Conservation (phyloP, 1,140 invertebrate species). For the Drosophila asahinai region DNA sequence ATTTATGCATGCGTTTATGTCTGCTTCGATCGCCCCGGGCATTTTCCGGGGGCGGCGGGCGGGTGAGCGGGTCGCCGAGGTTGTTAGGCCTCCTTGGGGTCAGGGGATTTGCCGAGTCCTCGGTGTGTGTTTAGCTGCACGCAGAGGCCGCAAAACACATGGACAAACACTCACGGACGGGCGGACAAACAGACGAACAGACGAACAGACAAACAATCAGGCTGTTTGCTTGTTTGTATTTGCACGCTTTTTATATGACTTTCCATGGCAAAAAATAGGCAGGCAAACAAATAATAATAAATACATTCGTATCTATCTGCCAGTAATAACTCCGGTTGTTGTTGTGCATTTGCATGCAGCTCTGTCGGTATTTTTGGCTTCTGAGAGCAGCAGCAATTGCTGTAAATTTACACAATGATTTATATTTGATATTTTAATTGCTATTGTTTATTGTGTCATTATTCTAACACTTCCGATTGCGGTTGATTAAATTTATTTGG, state of each 20-base stretch:
- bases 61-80: neutral
- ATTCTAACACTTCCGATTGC: constrained; percentile 82
- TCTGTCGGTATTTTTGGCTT: constrained; percentile 51
- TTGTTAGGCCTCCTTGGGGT: constrained; percentile 4
- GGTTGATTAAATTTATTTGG: constrained; percentile 82
- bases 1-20: constrained; percentile 77
- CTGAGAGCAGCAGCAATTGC: constrained; percentile 65
- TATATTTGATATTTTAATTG: constrained; percentile 83
- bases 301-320: constrained; percentile 40
- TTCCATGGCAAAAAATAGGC: constrained; percentile 47
- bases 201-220: constrained; percentile 6
- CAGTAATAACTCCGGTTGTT: constrained; percentile 31
- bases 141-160: constrained; percentile 37
- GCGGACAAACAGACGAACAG: constrained; percentile 6
- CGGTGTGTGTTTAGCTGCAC: constrained; percentile 60
- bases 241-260: constrained; percentile 76
- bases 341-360: constrained; percentile 65
- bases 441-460: constrained; percentile 83
- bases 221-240: constrained; percentile 56
- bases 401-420: constrained; percentile 81
- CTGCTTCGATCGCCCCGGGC: constrained; percentile 38
- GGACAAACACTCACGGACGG: constrained; percentile 18
- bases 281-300: constrained; percentile 31
- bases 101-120: constrained; percentile 26
- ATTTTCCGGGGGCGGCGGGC: neutral